These are phyloP conservation scores for Pinctada fucata DNA, from an alignment of 2,888 invertebrate genomes.

Conservation along the genomic window DNA sequence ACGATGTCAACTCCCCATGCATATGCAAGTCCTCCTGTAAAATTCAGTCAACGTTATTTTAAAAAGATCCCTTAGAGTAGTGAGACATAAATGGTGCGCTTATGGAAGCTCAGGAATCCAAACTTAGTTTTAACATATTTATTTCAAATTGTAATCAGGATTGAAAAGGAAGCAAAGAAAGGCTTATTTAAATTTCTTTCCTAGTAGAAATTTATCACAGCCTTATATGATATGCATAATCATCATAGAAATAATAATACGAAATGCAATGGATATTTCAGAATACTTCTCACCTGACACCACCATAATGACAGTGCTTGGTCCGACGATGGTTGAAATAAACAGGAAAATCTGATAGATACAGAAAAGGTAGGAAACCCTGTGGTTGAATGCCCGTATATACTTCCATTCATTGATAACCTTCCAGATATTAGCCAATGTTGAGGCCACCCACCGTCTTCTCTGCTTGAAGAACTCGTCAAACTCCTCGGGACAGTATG, in stretches of 20 bases:
- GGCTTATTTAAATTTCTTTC: no score
- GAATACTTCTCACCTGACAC: slow-evolving; percentile 56
- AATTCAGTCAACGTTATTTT: no score
- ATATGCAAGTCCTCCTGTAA: slow-evolving; percentile 66
- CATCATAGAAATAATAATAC: no score
- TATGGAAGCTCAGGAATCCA: no score
- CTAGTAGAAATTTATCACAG: no score
- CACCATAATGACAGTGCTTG: slow-evolving; percentile 63
- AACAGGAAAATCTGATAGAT: slow-evolving; percentile 68
- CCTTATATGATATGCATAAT: no score
- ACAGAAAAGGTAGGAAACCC: slow-evolving; percentile 66
- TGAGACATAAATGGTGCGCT: no score
- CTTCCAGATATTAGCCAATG: slow-evolving; percentile 67
- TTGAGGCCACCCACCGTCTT: slow-evolving; percentile 72
- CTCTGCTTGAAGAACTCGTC: slow-evolving; percentile 74
- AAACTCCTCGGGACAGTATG: slow-evolving; percentile 72
- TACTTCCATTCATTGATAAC: slow-evolving; percentile 61
- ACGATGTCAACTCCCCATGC: slow-evolving; percentile 58
- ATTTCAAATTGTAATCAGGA: no score
- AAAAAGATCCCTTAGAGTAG: no score
- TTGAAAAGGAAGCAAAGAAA: neutral
- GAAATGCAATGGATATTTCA: no score
- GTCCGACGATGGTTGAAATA: slow-evolving; percentile 67
- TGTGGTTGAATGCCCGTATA: slow-evolving; percentile 59
- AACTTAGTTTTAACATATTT: no score